Evolutionary conservation across 1,140 invertebrate genomes (phyloP), one percentile per base, ranked within the genome.

Genomic region (Luehdorfia chinensis): DNA sequence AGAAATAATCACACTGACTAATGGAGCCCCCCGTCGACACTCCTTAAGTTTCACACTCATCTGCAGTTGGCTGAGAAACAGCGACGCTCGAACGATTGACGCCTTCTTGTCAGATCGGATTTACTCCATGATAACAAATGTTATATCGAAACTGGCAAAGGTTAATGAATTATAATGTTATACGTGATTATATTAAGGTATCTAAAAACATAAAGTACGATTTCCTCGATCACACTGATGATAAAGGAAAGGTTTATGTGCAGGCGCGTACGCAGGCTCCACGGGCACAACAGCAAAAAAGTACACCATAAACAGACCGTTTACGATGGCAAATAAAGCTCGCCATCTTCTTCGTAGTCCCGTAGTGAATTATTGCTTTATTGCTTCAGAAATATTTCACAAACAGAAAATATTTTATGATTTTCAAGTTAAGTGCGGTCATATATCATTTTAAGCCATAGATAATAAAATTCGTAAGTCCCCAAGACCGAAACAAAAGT

Each of bases 381-480:
- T 85, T 84, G 81, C 81, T 65, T 84, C 77, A 78, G 81, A 80
- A 85, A 85, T 84, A 84, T 85, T 85, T 84, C 73, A 81, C 81
- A 85, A 85, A 85, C 81, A 81, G 81, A 85, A 85, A 85, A 85
- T 84, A 84, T 85, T 85, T 85, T 85, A 85, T 85, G 81, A 84
- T 85, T 80, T 77, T 70, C 79, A 71, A 81, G 72, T 86, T 86
- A 86, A 86, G 75, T 79, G 76, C 70, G 60, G 66, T 37, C 66
- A 65, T 86, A 86, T 86, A 80, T 86, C 81, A 86, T 84, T 84
- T 84, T 80, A 84, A 86, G 77, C 77, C 75, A 83, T 86, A 86
- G 79, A 86, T 80, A 80, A 84, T 84, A 86, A 86, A 86, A 86
- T 80, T 84, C 64, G 75, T 84, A 84, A 86, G 79, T 86, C 76